Evolutionary conservation across 2,113 vertebrate species (phyloP).

Genomic region (Miniopterus natalensis): DNA sequence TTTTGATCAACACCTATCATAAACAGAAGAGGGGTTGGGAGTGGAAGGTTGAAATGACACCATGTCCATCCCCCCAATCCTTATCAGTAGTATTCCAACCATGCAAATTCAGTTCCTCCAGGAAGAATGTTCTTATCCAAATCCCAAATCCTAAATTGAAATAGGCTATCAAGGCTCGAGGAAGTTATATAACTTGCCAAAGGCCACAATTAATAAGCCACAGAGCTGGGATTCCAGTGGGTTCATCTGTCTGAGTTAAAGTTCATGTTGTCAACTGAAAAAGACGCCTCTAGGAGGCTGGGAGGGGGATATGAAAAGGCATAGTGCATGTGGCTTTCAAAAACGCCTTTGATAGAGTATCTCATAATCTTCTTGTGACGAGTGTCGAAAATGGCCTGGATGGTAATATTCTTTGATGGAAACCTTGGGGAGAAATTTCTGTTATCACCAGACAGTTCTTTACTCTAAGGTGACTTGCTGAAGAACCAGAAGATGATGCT

Average conservation of each 20-base stretch:
- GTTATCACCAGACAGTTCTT: neutral
- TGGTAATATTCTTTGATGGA: neutral
- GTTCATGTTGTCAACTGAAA: neutral
- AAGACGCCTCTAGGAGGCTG: neutral
- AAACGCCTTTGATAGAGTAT: neutral
- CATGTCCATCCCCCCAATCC: neutral
- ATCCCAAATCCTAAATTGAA: slow-evolving; percentile 15
- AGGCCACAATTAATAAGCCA: neutral
- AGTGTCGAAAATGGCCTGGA: neutral
- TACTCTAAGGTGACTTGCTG: neutral
- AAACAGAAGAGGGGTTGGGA: neutral
- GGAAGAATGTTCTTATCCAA: neutral
- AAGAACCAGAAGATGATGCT: neutral
- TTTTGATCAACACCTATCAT: neutral
- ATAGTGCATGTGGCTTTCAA: rapidly evolving
- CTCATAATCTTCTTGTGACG: neutral
- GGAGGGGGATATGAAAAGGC: rapidly evolving
- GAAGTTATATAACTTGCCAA: neutral
- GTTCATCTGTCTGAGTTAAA: neutral
- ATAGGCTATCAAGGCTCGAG: neutral
- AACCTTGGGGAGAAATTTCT: neutral
- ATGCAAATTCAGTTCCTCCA: neutral
- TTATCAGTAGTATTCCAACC: neutral
- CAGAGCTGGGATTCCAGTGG: neutral
- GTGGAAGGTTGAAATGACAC: neutral